Conservation (phyloP, 2,113 vertebrate genomes). For the Epinephelus cyanopodus region DNA sequence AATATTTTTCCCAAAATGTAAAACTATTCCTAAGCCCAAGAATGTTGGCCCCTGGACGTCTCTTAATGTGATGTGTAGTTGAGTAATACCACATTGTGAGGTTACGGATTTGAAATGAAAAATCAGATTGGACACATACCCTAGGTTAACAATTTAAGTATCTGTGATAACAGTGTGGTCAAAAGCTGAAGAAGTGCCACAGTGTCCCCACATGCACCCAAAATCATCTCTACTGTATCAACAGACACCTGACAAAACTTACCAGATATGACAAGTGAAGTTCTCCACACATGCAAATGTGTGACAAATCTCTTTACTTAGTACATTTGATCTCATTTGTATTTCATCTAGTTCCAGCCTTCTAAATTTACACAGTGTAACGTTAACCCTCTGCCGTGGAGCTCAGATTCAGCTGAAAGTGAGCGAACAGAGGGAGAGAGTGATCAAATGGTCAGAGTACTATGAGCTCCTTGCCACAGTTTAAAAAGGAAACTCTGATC, state of each 20-base stretch:
- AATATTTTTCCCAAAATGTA: neutral
- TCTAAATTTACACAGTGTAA: neutral
- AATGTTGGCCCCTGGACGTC: neutral
- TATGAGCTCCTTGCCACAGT: neutral
- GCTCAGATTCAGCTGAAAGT: constrained; percentile 10
- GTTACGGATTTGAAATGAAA: neutral
- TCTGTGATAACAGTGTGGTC: neutral
- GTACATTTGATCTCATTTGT: constrained; percentile 3
- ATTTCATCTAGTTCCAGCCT: constrained; percentile 17
- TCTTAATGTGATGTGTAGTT: neutral
- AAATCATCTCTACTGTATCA: neutral
- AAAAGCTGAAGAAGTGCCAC: neutral
- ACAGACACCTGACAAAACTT: neutral
- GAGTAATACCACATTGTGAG: neutral
- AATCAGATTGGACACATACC: neutral
- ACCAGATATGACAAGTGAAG: neutral
- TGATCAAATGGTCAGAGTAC: constrained; percentile 13
- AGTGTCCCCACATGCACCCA: neutral
- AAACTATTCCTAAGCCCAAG: neutral
- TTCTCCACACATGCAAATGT: neutral
- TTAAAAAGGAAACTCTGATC: constrained; percentile 32
- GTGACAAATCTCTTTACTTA: neutral
- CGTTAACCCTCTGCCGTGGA: neutral
- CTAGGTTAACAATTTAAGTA: neutral
- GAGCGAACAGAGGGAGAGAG: constrained; percentile 17